phyloP scores from a whole-genome alignment of 2,113 vertebrate genomes.

The Eulemur macaco region DNA sequence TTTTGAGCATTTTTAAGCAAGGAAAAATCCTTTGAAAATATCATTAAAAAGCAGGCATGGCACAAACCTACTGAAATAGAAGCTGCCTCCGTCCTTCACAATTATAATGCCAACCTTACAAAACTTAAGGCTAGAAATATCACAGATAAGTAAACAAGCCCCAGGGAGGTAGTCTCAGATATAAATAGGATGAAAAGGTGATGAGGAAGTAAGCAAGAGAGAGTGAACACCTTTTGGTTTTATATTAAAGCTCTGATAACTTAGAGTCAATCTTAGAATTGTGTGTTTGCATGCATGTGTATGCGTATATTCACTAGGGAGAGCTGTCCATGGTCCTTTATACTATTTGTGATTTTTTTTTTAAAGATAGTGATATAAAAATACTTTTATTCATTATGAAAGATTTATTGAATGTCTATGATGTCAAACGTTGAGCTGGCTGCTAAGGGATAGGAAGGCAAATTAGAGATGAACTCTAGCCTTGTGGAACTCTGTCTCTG shows the following conservation, averaged over 20 bases:
- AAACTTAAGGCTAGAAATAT: slow-evolving; percentile 26
- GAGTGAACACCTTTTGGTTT: background rate
- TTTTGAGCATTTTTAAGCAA: slow-evolving; percentile 52
- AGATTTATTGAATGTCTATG: slow-evolving; percentile 1
- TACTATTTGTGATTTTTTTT: background rate
- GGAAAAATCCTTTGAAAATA: background rate
- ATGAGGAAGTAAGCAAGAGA: background rate
- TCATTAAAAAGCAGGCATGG: background rate
- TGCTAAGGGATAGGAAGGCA: background rate
- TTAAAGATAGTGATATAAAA: background rate
- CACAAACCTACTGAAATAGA: slow-evolving; percentile 34
- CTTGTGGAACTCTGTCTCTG: background rate
- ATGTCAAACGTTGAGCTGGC: background rate
- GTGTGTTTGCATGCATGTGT: background rate
- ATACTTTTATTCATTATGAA: slow-evolving; percentile 19
- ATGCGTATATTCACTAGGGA: background rate
- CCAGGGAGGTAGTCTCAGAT: background rate
- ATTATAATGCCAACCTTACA: background rate
- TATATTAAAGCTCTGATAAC: slow-evolving; percentile 27
- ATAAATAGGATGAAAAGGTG: slow-evolving; percentile 12
- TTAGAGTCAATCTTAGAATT: background rate
- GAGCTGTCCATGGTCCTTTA: background rate
- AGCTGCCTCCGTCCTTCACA: background rate
- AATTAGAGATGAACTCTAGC: background rate
- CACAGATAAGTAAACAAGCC: slow-evolving; percentile 9